Evolutionary conservation across 2,888 invertebrate genomes (phyloP).

Genomic region (Amphimallon solstitiale): DNA sequence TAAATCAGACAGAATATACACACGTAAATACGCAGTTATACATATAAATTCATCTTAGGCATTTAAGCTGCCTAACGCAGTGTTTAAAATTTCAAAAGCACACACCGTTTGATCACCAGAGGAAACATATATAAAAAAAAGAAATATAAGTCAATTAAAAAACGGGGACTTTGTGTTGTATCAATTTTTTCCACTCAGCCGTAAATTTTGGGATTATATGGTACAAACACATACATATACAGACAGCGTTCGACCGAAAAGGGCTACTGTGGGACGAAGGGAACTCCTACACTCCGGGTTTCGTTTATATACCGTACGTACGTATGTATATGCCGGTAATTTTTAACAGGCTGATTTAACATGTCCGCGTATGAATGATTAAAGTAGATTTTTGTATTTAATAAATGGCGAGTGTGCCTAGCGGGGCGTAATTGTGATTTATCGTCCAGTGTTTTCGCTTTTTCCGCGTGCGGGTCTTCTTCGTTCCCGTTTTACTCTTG

Average conservation of each 20-base stretch:
- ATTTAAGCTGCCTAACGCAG: background rate
- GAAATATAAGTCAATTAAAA: constrained; percentile 6
- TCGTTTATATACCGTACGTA: background rate
- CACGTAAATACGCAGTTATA: background rate
- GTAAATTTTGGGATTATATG: constrained; percentile 31
- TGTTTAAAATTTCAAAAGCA: constrained; percentile 9
- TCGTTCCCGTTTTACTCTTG: too few species aligned
- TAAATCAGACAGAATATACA: background rate
- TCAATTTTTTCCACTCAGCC: background rate
- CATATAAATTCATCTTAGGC: background rate
- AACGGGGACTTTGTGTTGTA: too few species aligned
- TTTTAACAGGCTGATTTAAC: constrained; percentile 34
- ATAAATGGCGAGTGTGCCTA: constrained; percentile 22
- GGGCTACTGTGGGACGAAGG: background rate
- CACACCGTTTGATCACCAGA: background rate
- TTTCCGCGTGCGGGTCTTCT: background rate
- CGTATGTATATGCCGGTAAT: constrained; percentile 11
- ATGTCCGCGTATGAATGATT: constrained; percentile 36
- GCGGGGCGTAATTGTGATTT: constrained; percentile 31
- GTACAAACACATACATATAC: background rate
- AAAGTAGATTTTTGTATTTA: constrained; percentile 37
- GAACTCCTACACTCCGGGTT: background rate
- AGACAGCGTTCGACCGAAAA: background rate
- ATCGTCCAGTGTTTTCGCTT: background rate
- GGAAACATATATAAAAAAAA: background rate